Percentiles rank a stretch among this genome's conserved stretches.
Conservation (phyloP, 2,113 vertebrate genomes). For the Zapus hudsonius region DNA sequence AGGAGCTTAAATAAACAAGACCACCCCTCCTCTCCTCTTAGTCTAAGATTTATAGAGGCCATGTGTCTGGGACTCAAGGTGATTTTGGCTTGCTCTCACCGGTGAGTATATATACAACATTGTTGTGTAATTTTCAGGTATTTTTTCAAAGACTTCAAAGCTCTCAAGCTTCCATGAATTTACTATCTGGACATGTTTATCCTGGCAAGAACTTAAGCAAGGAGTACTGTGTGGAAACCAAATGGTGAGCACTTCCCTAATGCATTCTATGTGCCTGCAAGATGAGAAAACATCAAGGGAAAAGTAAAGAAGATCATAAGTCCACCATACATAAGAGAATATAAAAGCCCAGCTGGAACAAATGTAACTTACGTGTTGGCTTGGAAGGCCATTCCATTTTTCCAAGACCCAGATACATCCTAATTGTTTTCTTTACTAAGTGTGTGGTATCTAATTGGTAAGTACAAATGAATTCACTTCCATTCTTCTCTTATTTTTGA, state of each 20-base stretch:
- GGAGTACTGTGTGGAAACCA: background rate
- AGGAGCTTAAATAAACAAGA: slow-evolving; percentile 70
- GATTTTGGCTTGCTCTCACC: slow-evolving; percentile 46
- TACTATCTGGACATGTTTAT: slow-evolving; percentile 49
- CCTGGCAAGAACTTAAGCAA: background rate
- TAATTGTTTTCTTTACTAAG: slow-evolving; percentile 62
- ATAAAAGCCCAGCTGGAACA: background rate
- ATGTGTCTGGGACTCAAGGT: slow-evolving; percentile 45
- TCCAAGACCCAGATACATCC: slow-evolving; percentile 54
- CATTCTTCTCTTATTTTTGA: slow-evolving; percentile 4
- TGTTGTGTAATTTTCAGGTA: slow-evolving; percentile 38
- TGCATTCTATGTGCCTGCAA: slow-evolving; percentile 29
- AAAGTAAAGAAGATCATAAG: background rate
- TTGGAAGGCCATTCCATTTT: slow-evolving; percentile 54
- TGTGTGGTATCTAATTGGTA: slow-evolving; percentile 51
- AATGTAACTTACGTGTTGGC: background rate
- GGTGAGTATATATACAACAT: slow-evolving; percentile 29
- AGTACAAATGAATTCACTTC: slow-evolving; percentile 58
- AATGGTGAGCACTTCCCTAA: slow-evolving; percentile 16
- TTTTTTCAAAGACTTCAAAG: slow-evolving; percentile 67
- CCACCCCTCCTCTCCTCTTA: slow-evolving; percentile 65
- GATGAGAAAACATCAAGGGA: background rate
- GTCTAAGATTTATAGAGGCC: slow-evolving; percentile 58
- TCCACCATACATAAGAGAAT: background rate
- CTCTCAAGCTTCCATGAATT: slow-evolving; percentile 29